Evolutionary conservation across 30 jellyfish, hydroid and myxozoan species (phyloP), one percentile per base, ranked within the genome.

Genomic region (Aurelia aurita): DNA sequence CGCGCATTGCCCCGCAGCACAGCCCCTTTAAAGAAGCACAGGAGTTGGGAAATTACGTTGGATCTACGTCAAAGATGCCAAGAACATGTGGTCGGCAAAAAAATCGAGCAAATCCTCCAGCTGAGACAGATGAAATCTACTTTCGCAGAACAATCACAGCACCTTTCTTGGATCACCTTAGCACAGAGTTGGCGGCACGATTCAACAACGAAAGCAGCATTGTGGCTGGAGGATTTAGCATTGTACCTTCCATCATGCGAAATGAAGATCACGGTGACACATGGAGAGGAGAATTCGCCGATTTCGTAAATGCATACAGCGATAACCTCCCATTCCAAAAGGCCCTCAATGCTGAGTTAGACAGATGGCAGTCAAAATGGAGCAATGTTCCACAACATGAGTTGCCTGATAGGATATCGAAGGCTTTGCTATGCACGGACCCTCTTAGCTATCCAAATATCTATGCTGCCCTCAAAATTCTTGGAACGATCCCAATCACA

Each of bases 1-100:
- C 25, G 68, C 29, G 68, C 68, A 10, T 57, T 57, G 23, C 9
- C 68, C 68, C 68, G 68, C 68, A 57, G 25, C 12, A 57, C 68
- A 19, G 68, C 68, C 25, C 29, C 68, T 55, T 55, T 15, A 22
- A 55, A 18, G 67, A n/a, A 15, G 67, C 67, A n/a, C 13, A 55
- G 13, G 29, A 13, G 7, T 22, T 55, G 13, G 67, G 25, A 18
- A n/a, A 10, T 2, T 18, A 55, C 10, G 29, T 55, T 55, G 67
- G 67, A 55, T n/a, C 29, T 11, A 22, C 25, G 13, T 6, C 67
- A 55, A 55, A n/a, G 10, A 22, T 12, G 29, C 67, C 67, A 55
- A 55, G 67, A 5, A n/a, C 25, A n/a, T 55, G 67, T 15, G 67
- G 67, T 55, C 10, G 25, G 25, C 67, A 55, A 22, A 12, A 22